Evolutionary conservation across 2,888 invertebrate genomes (phyloP).

Genomic region (Therioaphis trifolii): DNA sequence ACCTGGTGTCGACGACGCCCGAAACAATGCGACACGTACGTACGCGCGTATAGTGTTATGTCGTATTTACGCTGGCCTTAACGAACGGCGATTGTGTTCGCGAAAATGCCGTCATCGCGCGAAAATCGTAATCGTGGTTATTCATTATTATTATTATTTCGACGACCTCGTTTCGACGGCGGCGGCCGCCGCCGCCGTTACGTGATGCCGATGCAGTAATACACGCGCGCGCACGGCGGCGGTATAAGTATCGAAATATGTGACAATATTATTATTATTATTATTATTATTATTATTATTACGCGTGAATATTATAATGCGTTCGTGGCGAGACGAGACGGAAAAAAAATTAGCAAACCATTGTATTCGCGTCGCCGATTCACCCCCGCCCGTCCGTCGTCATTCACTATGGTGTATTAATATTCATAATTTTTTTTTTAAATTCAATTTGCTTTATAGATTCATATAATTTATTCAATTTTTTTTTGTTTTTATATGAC

Average conservation of each 20-base stretch:
- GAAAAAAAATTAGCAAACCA: conserved; percentile 10
- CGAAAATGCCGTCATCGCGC: conserved; percentile 4
- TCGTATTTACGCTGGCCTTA: not conserved
- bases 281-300: not conserved
- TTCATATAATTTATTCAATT: not conserved
- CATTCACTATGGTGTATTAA: not conserved
- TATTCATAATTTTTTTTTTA: not conserved
- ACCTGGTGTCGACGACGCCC: no score
- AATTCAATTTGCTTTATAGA: no score
- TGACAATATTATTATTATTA: not conserved
- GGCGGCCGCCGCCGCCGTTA: not conserved
- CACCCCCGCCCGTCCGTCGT: not conserved
- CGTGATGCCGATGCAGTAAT: not conserved
- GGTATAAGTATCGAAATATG: no score
- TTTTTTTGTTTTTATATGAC: no score
- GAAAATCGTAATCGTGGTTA: not conserved
- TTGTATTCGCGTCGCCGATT: not conserved
- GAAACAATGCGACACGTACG: no score
- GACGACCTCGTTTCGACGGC: not conserved
- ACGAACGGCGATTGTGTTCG: conserved; percentile 34
- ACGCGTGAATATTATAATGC: no score
- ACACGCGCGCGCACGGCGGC: no score
- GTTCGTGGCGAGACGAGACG: not conserved
- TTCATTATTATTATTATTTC: not conserved
- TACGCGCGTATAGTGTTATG: not conserved